Evolutionary conservation across 53 echinoderm and acorn worm species (phyloP), one percentile per base, ranked within the genome.

Genomic region (Pentamera pediparva): DNA sequence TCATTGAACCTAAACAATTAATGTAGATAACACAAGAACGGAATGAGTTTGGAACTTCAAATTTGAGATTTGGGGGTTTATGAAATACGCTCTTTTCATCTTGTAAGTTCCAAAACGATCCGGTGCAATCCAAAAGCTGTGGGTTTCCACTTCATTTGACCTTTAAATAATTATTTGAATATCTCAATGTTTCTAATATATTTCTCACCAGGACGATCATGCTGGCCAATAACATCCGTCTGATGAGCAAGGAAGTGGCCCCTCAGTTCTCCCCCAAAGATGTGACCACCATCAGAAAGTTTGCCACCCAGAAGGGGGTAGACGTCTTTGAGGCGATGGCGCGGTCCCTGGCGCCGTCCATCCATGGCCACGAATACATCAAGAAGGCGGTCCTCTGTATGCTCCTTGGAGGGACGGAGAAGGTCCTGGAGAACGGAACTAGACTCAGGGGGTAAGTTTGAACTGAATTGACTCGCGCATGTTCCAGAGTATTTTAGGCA

Each of bases 361-460:
- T 98, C 45, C 98, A 98, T 52, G 98, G 98, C 5, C 98, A 98
- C 56, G 98, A 98, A 79, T 98, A 86, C 81, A 98, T 98, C 57
- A 98, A 98, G 86, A 91, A 89, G 56, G 98, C 98, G 0, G 88
- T 88, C n/a, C 88, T 98, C 35, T 98, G 98, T 53, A 88, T 98
- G 98, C 69, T 98, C 75, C 76, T 98, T 4, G 98, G 98, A 4
- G 98, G 98, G 12, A 79, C 83, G 75, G 98, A 98, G 57, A 98
- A 98, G 58, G 86, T 98, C 6, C 53, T 98, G 65, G 98, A 84
- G 37, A 98, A 98, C 56, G 98, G 98, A 51, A 98, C 98, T 27
- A 80, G 98, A 62, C 88, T 98, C 22, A 79, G 98, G 56, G 98
- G 98, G 98, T 98, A 41, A 65, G 93, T 67, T 7, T 24, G n/a